Conservation (phyloP, 2,797 vertebrate species). For the Sebastes paucispinis region DNA sequence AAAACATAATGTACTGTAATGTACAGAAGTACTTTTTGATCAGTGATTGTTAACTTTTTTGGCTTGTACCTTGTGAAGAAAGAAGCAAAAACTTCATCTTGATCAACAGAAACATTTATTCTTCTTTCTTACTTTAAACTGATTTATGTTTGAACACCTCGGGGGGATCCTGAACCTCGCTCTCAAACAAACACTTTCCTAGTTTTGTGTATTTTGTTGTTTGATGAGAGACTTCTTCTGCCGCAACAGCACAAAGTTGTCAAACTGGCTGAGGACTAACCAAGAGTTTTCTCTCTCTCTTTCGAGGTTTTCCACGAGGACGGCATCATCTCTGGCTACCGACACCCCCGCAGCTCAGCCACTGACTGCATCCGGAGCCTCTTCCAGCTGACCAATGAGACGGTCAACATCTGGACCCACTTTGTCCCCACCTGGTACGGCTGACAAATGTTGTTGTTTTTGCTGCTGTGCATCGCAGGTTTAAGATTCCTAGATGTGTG, state of each 20-base stretch:
- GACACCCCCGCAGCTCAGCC: conserved; percentile 89
- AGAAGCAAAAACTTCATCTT: background rate
- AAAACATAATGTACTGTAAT: background rate
- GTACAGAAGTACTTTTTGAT: background rate
- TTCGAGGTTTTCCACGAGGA: conserved; percentile 91
- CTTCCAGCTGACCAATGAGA: conserved; percentile 96
- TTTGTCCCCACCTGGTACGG: conserved; percentile 91
- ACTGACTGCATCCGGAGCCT: conserved; percentile 90
- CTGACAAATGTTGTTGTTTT: background rate
- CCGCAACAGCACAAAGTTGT: background rate
- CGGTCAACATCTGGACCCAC: conserved; percentile 97
- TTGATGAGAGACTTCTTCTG: background rate
- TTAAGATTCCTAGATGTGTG: background rate
- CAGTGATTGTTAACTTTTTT: background rate
- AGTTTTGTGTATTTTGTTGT: background rate
- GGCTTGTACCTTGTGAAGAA: background rate
- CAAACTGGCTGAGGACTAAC: background rate
- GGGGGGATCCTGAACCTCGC: background rate
- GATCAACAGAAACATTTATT: background rate
- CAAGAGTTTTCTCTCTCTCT: background rate
- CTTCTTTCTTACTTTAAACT: background rate
- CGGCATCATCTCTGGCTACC: conserved; percentile 93
- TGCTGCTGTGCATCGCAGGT: no score
- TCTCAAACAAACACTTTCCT: background rate
- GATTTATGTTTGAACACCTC: background rate